Conservation (phyloP, 23 tunicate species). For the Botrylloides violaceus region DNA sequence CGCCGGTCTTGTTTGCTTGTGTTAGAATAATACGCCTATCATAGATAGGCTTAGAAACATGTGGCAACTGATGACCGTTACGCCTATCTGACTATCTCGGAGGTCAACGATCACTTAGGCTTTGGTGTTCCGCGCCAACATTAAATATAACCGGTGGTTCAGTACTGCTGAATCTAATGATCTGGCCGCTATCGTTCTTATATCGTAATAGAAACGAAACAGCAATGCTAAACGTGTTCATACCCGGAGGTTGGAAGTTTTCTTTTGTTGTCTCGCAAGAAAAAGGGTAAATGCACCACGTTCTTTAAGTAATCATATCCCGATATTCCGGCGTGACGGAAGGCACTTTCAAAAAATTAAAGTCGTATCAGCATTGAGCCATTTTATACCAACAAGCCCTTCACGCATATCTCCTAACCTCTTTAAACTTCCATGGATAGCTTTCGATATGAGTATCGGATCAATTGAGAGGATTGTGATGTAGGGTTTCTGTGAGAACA, state of each 20-base stretch:
- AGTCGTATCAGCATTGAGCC: not conserved
- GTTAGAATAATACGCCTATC: too few species aligned
- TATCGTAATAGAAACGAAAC: too few species aligned
- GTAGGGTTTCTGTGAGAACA: slow-evolving; percentile 49
- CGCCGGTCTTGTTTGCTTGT: too few species aligned
- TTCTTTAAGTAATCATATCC: slow-evolving; percentile 53
- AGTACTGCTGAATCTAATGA: too few species aligned
- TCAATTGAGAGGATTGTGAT: slow-evolving; percentile 45
- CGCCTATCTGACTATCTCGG: too few species aligned
- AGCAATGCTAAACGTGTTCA: too few species aligned
- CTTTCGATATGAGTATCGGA: slow-evolving; percentile 23
- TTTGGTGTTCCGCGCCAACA: too few species aligned
- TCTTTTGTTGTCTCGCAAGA: slow-evolving; percentile 11
- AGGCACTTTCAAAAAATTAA: not conserved
- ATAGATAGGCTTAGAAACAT: too few species aligned
- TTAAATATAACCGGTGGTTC: too few species aligned
- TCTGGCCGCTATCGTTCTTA: too few species aligned
- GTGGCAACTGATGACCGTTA: too few species aligned
- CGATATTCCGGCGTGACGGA: slow-evolving; percentile 24
- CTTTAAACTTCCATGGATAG: slow-evolving; percentile 21
- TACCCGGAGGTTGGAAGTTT: not conserved
- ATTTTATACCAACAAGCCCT: not conserved
- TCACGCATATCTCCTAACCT: not conserved
- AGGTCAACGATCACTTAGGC: too few species aligned
- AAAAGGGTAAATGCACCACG: slow-evolving; percentile 69